A percentile compares a stretch with the other conserved stretches of the same genome.
Conservation (phyloP, 2,797 vertebrate genomes). For the Miichthys miiuy region DNA sequence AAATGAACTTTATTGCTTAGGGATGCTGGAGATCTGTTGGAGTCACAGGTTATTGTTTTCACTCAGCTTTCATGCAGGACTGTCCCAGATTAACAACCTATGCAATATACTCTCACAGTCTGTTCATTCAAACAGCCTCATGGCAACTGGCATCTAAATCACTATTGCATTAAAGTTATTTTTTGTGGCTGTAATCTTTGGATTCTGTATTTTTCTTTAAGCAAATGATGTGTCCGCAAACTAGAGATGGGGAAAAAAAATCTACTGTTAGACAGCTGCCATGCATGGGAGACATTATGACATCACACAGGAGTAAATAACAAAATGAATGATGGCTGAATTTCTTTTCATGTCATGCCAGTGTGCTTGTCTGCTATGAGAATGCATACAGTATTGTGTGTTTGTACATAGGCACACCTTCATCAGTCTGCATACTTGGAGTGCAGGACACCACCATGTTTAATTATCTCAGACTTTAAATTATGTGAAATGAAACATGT, state of each 20-base stretch:
- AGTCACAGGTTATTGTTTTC: constrained; percentile 55
- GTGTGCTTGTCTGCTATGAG: neutral
- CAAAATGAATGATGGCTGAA: neutral
- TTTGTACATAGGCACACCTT: neutral
- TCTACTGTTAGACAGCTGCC: neutral
- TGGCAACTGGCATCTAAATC: constrained; percentile 66
- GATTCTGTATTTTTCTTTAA: constrained; percentile 38
- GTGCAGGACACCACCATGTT: too few relatives aligned
- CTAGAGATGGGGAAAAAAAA: neutral
- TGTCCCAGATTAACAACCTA: constrained; percentile 78
- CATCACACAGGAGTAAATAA: neutral
- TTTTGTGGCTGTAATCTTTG: constrained; percentile 70
- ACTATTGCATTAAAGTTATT: constrained; percentile 76
- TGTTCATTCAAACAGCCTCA: constrained; percentile 63
- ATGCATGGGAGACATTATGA: neutral
- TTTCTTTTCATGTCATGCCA: neutral
- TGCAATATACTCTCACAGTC: constrained; percentile 77
- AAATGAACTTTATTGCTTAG: constrained; percentile 41
- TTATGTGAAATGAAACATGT: too few relatives aligned
- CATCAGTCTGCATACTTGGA: neutral
- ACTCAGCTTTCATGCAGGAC: constrained; percentile 65
- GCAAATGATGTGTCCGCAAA: neutral
- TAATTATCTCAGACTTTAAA: too few relatives aligned
- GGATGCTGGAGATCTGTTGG: constrained; percentile 31
- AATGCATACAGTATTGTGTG: neutral